A percentile compares a stretch with the other conserved stretches of the same genome.
Evolutionary conservation across 2,888 invertebrate genomes (phyloP).

Genomic region (Pristionchus fissidentatus): DNA sequence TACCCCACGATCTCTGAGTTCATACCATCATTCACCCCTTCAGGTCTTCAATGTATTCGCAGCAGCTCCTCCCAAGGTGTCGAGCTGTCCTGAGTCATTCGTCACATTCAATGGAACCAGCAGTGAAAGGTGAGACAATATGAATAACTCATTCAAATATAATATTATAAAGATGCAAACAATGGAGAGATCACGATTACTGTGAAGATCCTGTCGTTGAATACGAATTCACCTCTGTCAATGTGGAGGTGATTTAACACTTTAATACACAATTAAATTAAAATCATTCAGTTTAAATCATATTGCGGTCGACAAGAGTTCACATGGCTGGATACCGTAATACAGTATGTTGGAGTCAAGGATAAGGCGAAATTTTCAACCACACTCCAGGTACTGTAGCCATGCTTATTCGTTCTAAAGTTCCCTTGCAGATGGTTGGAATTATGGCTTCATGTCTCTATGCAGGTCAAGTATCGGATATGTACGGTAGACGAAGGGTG

Average conservation of each 20-base stretch:
- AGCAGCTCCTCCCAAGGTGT: conserved; percentile 56
- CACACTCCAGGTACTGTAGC: conserved; percentile 8
- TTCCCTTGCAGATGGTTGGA: conserved; percentile 59
- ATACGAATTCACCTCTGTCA: conserved; percentile 61
- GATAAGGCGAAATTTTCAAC: conserved; percentile 55
- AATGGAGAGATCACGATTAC: conserved; percentile 54
- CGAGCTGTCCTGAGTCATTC: conserved; percentile 55
- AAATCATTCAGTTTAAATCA: conserved; percentile 51
- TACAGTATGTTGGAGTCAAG: conserved; percentile 55
- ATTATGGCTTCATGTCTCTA: conserved; percentile 59
- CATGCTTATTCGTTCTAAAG: background rate
- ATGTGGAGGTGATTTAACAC: conserved; percentile 54
- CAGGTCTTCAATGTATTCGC: conserved; percentile 66
- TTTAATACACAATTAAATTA: background rate
- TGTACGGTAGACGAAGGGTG: conserved; percentile 60
- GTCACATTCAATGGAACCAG: conserved; percentile 56
- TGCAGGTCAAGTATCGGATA: conserved; percentile 61
- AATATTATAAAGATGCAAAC: conserved; percentile 44
- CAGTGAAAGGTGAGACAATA: background rate
- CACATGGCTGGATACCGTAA: conserved; percentile 51
- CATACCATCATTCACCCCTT: too few species aligned
- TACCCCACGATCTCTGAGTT: too few species aligned
- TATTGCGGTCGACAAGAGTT: conserved; percentile 53
- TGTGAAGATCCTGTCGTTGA: conserved; percentile 55
- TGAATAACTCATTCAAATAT: background rate